phyloP scores from a whole-genome alignment of 2,888 invertebrate genomes.

The Diplolepis rosae region DNA sequence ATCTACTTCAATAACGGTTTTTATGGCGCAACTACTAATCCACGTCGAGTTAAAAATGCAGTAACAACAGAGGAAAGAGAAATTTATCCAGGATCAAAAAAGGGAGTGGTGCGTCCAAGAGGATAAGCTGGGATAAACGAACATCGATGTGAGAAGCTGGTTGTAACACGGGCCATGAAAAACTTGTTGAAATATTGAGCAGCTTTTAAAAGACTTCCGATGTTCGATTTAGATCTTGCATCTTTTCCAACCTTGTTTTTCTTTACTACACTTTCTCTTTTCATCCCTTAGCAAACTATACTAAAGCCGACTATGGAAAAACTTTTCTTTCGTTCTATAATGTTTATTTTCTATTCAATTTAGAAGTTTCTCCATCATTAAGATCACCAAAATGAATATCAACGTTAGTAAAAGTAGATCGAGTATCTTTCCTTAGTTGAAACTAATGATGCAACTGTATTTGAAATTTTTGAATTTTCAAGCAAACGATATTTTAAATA shows the following conservation, averaged over 20 bases:
- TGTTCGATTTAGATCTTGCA: conserved; percentile 57
- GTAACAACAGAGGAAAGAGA: neutral
- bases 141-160: conserved; percentile 52
- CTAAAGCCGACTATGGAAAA: neutral
- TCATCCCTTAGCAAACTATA: neutral
- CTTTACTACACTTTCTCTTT: conserved; percentile 30
- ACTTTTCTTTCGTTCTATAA: neutral
- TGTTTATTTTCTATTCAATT: neutral
- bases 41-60: conserved; percentile 14
- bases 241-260: conserved; percentile 42
- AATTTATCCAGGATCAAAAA: conserved; percentile 9
- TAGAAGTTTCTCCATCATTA: neutral
- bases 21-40: conserved; percentile 11
- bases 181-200: conserved; percentile 67
- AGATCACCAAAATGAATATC: neutral
- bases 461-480: too few relatives aligned
- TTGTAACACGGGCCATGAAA: conserved; percentile 49
- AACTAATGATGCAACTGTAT: too few relatives aligned
- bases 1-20: conserved; percentile 4
- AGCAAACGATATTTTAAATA: too few relatives aligned
- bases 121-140: conserved; percentile 52
- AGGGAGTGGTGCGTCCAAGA: conserved; percentile 24
- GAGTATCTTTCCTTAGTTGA: neutral
- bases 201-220: conserved; percentile 63
- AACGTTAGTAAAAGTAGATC: neutral